A percentile compares a stretch with the other conserved stretches of the same genome.
Conservation (phyloP, 2,113 vertebrate genomes). For the Podiceps cristatus region DNA sequence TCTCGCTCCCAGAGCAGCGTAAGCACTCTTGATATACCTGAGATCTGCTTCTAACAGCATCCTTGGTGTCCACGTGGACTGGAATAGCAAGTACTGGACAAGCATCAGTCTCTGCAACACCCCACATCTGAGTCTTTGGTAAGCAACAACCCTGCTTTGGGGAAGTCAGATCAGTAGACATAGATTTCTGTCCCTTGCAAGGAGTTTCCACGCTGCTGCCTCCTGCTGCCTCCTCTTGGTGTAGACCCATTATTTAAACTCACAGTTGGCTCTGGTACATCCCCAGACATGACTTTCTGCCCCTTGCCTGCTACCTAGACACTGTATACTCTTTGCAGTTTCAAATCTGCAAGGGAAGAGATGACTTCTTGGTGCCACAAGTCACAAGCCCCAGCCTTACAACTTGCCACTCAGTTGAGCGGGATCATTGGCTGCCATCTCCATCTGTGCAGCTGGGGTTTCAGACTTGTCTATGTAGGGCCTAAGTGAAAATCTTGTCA, state of each 20-base stretch:
- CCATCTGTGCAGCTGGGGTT: accelerated
- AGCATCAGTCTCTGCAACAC: background rate
- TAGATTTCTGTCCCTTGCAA: background rate
- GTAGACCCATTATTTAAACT: background rate
- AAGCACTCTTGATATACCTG: background rate
- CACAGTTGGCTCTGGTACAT: accelerated
- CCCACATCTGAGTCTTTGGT: background rate
- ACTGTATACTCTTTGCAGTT: background rate
- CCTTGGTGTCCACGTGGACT: background rate
- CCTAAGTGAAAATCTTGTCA: background rate
- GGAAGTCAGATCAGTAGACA: background rate
- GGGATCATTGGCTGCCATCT: background rate
- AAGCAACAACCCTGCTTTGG: background rate
- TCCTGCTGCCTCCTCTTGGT: background rate
- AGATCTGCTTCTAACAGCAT: background rate
- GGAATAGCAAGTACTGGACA: background rate
- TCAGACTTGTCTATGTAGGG: background rate
- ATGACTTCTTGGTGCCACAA: background rate
- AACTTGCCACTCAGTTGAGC: background rate
- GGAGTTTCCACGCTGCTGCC: background rate
- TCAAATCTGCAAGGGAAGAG: background rate
- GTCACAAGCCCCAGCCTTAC: background rate
- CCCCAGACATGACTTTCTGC: background rate
- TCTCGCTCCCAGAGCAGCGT: background rate
- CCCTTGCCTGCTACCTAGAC: background rate